Evolutionary conservation across 2,113 vertebrate species (phyloP).

Genomic region (Procavia capensis): DNA sequence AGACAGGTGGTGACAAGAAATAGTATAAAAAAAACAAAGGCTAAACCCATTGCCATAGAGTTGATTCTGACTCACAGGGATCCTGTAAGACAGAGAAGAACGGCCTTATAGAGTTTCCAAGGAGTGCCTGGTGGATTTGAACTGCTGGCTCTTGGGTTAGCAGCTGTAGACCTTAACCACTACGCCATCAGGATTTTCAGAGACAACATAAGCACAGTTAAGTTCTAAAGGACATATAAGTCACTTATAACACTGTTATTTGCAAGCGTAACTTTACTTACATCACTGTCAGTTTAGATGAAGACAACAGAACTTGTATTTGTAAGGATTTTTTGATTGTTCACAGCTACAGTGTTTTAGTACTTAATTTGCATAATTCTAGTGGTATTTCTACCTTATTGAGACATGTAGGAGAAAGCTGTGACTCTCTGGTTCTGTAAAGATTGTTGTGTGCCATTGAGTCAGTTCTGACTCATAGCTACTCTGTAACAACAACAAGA

Average conservation of each 20-base stretch:
- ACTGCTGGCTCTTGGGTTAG: too few relatives aligned
- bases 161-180: too few relatives aligned
- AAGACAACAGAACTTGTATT: not conserved
- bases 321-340: not conserved
- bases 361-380: not conserved
- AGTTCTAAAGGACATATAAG: not conserved
- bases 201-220: not conserved
- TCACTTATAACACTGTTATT: not conserved
- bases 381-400: not conserved
- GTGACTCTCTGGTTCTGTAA: not conserved
- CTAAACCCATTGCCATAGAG: too few relatives aligned
- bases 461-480: not conserved
- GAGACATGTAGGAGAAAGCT: not conserved
- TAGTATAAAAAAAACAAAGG: too few relatives aligned
- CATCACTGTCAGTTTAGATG: conserved; percentile 6
- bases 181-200: too few relatives aligned
- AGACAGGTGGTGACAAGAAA: too few relatives aligned
- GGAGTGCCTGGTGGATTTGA: too few relatives aligned
- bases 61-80: too few relatives aligned
- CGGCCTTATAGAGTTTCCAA: too few relatives aligned
- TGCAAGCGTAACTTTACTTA: not conserved
- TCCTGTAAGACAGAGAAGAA: too few relatives aligned
- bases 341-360: not conserved
- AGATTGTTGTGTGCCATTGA: not conserved
- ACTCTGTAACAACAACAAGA: not conserved